Conservation (phyloP, 1,140 invertebrate genomes). For the Pemphigus obesinymphae region DNA sequence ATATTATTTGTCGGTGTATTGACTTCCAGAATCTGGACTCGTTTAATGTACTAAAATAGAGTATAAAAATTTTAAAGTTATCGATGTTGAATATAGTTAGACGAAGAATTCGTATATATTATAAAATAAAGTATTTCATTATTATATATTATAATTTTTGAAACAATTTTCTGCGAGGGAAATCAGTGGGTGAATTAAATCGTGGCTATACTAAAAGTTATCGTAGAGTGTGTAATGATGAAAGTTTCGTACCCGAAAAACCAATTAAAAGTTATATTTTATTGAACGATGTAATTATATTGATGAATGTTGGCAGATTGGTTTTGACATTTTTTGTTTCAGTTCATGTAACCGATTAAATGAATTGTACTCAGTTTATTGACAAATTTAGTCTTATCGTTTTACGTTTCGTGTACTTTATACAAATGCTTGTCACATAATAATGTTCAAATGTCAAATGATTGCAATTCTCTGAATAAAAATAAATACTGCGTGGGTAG, state of each 20-base stretch:
- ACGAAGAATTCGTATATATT: too few relatives aligned
- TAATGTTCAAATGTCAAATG: neutral
- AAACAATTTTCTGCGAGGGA: too few relatives aligned
- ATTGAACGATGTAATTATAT: neutral
- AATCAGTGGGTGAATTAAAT: too few relatives aligned
- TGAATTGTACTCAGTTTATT: neutral
- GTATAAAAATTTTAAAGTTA: too few relatives aligned
- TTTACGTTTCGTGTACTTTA: neutral
- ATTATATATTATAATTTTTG: too few relatives aligned
- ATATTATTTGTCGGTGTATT: too few relatives aligned
- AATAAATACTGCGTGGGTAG: neutral
- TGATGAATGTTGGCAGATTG: neutral
- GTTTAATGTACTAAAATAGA: too few relatives aligned
- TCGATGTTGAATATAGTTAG: too few relatives aligned
- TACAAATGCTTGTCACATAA: neutral
- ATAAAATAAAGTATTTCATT: too few relatives aligned
- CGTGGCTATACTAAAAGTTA: too few relatives aligned
- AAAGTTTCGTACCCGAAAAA: neutral
- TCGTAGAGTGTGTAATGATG: too few relatives aligned
- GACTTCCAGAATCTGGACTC: too few relatives aligned
- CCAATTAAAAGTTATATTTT: constrained; percentile 26
- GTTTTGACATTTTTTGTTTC: neutral
- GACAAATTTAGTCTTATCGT: neutral
- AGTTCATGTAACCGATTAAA: neutral
- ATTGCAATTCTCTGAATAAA: neutral